phyloP scores from a whole-genome alignment of 2,888 invertebrate genomes.

The Tortricodes alternella region DNA sequence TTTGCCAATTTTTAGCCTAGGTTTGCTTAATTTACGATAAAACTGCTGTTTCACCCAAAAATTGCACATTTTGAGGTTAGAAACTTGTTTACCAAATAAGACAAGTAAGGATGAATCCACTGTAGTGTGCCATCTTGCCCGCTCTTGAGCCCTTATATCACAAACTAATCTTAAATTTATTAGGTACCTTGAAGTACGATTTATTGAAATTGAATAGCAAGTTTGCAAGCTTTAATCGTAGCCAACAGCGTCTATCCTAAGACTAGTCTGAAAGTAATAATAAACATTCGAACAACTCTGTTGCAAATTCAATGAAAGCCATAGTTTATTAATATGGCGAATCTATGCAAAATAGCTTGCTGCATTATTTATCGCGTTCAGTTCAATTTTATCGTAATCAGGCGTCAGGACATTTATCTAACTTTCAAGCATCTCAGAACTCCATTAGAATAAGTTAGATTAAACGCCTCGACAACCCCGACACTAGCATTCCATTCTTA shows the following conservation, averaged over 20 bases:
- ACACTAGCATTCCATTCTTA: too few species aligned
- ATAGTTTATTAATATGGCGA: background rate
- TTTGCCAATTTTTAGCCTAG: too few species aligned
- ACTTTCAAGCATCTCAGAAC: too few species aligned
- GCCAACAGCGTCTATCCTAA: background rate
- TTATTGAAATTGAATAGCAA: background rate
- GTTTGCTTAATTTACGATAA: too few species aligned
- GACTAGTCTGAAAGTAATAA: background rate
- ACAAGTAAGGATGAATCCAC: too few species aligned
- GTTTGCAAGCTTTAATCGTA: background rate
- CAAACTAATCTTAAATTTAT: background rate
- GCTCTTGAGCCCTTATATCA: background rate
- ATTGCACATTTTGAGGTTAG: too few species aligned
- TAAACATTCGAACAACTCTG: background rate
- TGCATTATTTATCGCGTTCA: background rate
- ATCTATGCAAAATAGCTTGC: background rate
- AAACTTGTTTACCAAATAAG: too few species aligned
- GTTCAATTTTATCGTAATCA: background rate
- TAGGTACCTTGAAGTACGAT: background rate
- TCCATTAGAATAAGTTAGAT: too few species aligned
- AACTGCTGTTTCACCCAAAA: too few species aligned
- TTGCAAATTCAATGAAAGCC: background rate
- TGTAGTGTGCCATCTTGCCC: too few species aligned
- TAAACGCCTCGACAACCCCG: too few species aligned
- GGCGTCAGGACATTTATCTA: background rate